Base-by-base conservation (phyloP, 2,113 vertebrate genomes). In the Galeopterus variegatus region DNA sequence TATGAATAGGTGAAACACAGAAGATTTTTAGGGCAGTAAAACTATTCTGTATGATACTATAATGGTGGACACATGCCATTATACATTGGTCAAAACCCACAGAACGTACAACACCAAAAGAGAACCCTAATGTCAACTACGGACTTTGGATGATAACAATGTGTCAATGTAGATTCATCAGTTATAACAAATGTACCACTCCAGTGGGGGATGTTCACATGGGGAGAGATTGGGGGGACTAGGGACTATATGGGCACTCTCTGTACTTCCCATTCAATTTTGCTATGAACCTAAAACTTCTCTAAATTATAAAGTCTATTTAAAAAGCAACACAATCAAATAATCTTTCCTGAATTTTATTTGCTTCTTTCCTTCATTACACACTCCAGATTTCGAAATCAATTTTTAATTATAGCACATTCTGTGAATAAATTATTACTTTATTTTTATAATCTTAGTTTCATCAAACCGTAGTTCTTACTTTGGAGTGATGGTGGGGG, bases 181-280 rank as follows among this genome's bases (percentile, higher is more conserved):
- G 24, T 36, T 48, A 1, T 54, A 36, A 23, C 31, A 45, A 75
- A 45, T 8, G 5, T 1, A 15, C 28, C 28, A 4, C 56, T 8
- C 69, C 28, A 21, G 17, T 23, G 24, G 31, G 19, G 52, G 54
- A 11, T 62, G 41, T 33, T 91, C 18, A n/a, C 8, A n/a, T 6
- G 48, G 1, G 4, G 28, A 8, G n/a, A 26, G 13, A 52, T 7
- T 21, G 1, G 26, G 45, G 21, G 0, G 3, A 1, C 13, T 15
- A 45, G 36, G n/a, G 31, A 19, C 17, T 10, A 41, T 24, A 9
- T 14, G 33, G 21, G 8, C n/a, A 26, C 5, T 36, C 13, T 33
- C 41, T 54, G n/a, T 41, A 24, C 28, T 60, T 14, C 19, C 41
- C 31, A n/a, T 4, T 70, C 33, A 69, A 7, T 70, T 77, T 52